Evolutionary conservation across 2,888 invertebrate species (phyloP).

Genomic region (Limnephilus auricula): DNA sequence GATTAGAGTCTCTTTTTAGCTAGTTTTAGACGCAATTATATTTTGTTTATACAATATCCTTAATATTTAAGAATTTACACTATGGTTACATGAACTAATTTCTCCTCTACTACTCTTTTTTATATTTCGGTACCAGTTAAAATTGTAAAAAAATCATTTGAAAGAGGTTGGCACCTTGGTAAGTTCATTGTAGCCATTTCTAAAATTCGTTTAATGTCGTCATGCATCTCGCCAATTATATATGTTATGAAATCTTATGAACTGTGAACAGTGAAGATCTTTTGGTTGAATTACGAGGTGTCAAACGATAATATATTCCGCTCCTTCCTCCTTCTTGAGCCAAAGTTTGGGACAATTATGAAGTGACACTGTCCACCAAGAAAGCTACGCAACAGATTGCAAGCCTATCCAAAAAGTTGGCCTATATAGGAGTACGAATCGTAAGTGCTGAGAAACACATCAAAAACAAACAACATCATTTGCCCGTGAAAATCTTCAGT

Average conservation of each 20-base stretch:
- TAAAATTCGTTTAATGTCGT: background rate
- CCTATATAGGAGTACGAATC: background rate
- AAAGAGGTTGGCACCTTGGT: no score
- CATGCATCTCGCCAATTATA: background rate
- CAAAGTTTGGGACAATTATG: background rate
- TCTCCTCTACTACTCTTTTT: no score
- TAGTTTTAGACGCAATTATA: no score
- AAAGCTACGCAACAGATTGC: background rate
- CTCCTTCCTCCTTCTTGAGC: background rate
- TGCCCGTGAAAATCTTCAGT: background rate
- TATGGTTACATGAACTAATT: no score
- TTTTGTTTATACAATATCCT: no score
- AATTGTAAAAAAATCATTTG: no score
- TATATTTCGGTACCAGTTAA: no score
- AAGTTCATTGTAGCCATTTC: no score
- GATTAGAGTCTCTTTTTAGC: no score
- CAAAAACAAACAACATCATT: background rate
- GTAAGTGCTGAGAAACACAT: background rate
- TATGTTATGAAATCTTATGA: background rate
- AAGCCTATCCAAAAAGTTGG: background rate
- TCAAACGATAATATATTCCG: background rate
- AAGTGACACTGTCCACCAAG: background rate
- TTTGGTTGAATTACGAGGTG: background rate
- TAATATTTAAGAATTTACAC: no score
- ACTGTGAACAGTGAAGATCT: background rate